Base-by-base conservation (phyloP, 2,888 invertebrate species). In the Acrocyrtus sp. region DNA sequence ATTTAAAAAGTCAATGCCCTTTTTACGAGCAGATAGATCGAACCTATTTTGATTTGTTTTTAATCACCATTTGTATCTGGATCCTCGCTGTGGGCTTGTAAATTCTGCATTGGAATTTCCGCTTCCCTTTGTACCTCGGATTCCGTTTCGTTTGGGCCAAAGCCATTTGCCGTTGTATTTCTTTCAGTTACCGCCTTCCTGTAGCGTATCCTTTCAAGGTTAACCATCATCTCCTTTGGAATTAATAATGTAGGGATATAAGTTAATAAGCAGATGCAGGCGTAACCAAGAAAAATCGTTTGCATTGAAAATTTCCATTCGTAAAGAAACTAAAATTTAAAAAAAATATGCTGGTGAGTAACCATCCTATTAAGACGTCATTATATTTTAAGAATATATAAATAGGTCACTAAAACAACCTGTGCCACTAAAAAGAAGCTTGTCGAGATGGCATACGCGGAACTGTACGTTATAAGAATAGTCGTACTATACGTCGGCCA, bases 361-460 rank as follows among this genome's bases (percentile, higher is more conserved):
- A n/a, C n/a, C n/a, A n/a, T 21, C 27, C n/a, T 15, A 24, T 10
- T 43, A n/a, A 58, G 5, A 8, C 17, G n/a, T 48, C 24, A 47
- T 17, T 10, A 10, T 50, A n/a, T 47, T 26, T n/a, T 27, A 22
- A 24, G n/a, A 1, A 48, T 10, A 61, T 60, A n/a, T n/a, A n/a
- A n/a, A n/a, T n/a, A n/a, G n/a, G n/a, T n/a, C n/a, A n/a, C n/a
- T n/a, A n/a, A n/a, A n/a, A n/a, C n/a, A n/a, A 79, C 80, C 73
- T 81, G 80, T 19, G 75, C 43, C 10, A 75, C 22, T 0, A 79
- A 61, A 43, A 81, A 81, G 6, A 78, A 56, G 6, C 74, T 75
- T 1, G 79, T 75, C 15, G 80, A 81, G n/a, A 81, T 73, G 1
- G 80, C 76, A 48, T 79, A 78, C 2, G 74, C 80, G 4, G 80